These are phyloP conservation scores for Pimpla rufipes DNA, from an alignment of 2,888 invertebrate genomes.

Conservation along the genomic window DNA sequence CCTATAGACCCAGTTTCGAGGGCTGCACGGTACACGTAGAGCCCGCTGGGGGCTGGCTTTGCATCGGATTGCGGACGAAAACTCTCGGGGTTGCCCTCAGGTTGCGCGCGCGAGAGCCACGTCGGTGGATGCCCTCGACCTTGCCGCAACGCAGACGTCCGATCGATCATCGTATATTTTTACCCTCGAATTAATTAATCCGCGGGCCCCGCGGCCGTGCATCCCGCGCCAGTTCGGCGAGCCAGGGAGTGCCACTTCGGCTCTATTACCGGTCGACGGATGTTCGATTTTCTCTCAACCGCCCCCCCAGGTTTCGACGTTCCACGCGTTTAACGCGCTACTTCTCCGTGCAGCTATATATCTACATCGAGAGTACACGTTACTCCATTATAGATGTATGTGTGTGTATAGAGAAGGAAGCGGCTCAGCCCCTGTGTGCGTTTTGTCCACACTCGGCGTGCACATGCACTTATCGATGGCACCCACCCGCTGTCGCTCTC, in stretches of 20 bases:
- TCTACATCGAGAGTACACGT: not conserved
- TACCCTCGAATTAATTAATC: conserved; percentile 76
- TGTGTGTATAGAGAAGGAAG: not conserved
- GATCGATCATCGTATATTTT: conserved; percentile 77
- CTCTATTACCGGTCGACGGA: conserved; percentile 60
- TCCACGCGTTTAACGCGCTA: conserved; percentile 25
- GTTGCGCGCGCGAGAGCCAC: conserved; percentile 6
- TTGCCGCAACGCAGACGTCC: conserved; percentile 67
- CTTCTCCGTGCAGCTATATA: not conserved
- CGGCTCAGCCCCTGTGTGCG: not conserved
- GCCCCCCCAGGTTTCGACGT: not conserved
- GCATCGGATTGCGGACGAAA: conserved; percentile 48
- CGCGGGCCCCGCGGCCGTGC: conserved; percentile 44
- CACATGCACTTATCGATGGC: conserved; percentile 55
- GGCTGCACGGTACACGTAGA: not conserved
- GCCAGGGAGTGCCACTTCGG: conserved; percentile 47
- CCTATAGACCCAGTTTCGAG: conserved; percentile 9
- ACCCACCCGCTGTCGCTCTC: conserved; percentile 36
- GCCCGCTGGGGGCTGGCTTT: conserved; percentile 2
- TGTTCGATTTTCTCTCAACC: conserved; percentile 61
- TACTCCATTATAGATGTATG: not conserved
- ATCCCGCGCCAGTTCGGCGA: conserved; percentile 8
- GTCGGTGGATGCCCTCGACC: conserved; percentile 72
- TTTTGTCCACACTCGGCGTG: conserved; percentile 31
- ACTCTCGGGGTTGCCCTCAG: conserved; percentile 29